Evolutionary conservation across 2,888 invertebrate species (phyloP).

Genomic region (Hypsopygia costalis): DNA sequence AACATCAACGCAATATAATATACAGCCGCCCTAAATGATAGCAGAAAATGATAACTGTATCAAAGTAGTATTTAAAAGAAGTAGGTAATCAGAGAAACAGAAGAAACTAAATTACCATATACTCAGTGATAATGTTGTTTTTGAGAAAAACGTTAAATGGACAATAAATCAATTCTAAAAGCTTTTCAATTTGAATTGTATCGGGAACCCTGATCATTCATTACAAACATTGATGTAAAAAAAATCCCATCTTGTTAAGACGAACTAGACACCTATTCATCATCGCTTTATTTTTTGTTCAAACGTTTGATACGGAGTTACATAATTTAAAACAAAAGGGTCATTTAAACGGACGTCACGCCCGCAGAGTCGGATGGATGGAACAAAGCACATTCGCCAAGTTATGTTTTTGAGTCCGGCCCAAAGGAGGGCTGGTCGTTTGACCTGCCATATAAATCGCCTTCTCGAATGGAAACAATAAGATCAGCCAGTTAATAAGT

Average conservation of each 20-base stretch:
- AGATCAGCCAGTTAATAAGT: conserved; percentile 47
- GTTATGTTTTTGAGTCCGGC: conserved; percentile 56
- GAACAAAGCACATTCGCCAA: conserved; percentile 62
- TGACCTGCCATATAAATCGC: conserved; percentile 72
- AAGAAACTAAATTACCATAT: no score
- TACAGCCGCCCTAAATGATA: no score
- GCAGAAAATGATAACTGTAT: no score
- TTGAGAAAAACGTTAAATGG: no score
- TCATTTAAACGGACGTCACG: conserved; percentile 37
- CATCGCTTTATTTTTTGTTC: conserved; percentile 51
- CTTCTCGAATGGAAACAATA: conserved; percentile 62
- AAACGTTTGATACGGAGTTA: conserved; percentile 52
- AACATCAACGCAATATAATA: no score
- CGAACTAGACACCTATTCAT: conserved; percentile 45
- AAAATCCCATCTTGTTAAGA: conserved; percentile 35
- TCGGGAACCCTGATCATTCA: no score
- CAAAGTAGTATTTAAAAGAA: no score
- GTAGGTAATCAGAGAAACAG: no score
- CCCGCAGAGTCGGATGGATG: conserved; percentile 51
- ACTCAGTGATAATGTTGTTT: no score
- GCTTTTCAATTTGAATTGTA: no score
- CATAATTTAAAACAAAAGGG: conserved; percentile 74
- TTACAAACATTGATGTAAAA: neutral
- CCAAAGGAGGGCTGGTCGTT: conserved; percentile 58
- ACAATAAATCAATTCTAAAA: no score